A percentile compares a stretch with the other conserved stretches of the same genome.
These are phyloP conservation scores for Pantelozetes paolii DNA, from an alignment of 2,888 invertebrate species.

Conservation along the genomic window DNA sequence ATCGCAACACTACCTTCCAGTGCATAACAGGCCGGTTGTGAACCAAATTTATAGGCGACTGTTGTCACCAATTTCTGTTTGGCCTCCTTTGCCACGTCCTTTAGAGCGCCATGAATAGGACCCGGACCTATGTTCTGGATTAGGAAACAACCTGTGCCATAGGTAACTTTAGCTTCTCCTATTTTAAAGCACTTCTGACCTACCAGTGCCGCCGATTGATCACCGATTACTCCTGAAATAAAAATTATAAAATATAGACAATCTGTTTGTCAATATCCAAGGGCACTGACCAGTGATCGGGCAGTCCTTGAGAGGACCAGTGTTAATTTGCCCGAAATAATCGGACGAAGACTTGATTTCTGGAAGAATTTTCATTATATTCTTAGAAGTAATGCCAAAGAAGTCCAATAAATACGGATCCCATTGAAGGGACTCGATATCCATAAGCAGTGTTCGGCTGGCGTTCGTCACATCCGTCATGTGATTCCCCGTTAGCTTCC, in stretches of 20 bases:
- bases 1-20: constrained; percentile 81
- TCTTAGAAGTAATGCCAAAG: constrained; percentile 77
- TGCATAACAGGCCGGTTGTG: constrained; percentile 74
- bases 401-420: constrained; percentile 75
- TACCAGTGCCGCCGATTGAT: constrained; percentile 89
- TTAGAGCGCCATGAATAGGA: constrained; percentile 53
- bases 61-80: constrained; percentile 86
- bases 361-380: constrained; percentile 70
- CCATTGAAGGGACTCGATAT: constrained; percentile 77
- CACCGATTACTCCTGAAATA: constrained; percentile 62
- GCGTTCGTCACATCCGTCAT: constrained; percentile 94
- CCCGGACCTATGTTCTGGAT: constrained; percentile 86
- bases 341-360: constrained; percentile 81
- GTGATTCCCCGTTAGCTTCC: constrained; percentile 82
- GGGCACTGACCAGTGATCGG: constrained; percentile 72
- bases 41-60: constrained; percentile 81
- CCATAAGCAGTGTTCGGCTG: constrained; percentile 86
- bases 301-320: constrained; percentile 68
- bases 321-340: constrained; percentile 70
- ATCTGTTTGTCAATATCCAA: no score
- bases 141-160: constrained; percentile 84
- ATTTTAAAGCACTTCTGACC: constrained; percentile 83
- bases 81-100: constrained; percentile 52
- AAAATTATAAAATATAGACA: no score
- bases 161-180: constrained; percentile 91